Evolutionary conservation across 1,140 invertebrate species (phyloP).

Genomic region (Coelopa frigida): DNA sequence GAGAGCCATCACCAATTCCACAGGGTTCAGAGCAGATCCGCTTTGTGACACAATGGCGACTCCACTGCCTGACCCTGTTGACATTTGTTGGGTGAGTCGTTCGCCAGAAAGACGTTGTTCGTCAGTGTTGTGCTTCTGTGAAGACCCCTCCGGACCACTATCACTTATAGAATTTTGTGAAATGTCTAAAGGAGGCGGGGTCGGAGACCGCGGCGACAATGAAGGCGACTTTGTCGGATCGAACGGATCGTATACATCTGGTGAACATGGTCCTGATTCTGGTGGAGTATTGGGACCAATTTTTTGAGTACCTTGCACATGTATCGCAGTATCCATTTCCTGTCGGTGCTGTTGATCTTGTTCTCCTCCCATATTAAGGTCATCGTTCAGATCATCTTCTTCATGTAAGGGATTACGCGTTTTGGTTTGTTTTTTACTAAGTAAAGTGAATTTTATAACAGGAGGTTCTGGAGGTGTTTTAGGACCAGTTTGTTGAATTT

Average conservation of each 20-base stretch:
- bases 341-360: conserved; percentile 17
- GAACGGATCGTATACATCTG: conserved; percentile 78
- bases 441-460: conserved; percentile 58
- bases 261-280: conserved; percentile 41
- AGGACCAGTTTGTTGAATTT: conserved; percentile 48
- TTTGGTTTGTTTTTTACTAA: conserved; percentile 52
- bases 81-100: conserved; percentile 9
- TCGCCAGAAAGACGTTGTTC: conserved; percentile 7
- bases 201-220: conserved; percentile 44
- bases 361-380: conserved; percentile 42
- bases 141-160: conserved; percentile 10
- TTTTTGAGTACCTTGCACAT: conserved; percentile 23
- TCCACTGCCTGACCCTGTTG: conserved; percentile 5
- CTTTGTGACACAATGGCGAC: conserved; percentile 17
- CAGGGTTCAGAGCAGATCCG: conserved; percentile 30
- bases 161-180: conserved; percentile 17
- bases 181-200: conserved; percentile 19
- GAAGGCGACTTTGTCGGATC: conserved; percentile 78
- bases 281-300: conserved; percentile 45
- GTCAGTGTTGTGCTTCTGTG: conserved; percentile 10
- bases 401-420: conserved; percentile 57
- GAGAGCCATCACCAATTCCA: conserved; percentile 39
- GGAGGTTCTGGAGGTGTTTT: conserved; percentile 69
- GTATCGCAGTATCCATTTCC: conserved; percentile 10
- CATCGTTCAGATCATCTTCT: conserved; percentile 41